phyloP scores from a whole-genome alignment of 2,113 vertebrate genomes.

The Herpailurus yagouaroundi region DNA sequence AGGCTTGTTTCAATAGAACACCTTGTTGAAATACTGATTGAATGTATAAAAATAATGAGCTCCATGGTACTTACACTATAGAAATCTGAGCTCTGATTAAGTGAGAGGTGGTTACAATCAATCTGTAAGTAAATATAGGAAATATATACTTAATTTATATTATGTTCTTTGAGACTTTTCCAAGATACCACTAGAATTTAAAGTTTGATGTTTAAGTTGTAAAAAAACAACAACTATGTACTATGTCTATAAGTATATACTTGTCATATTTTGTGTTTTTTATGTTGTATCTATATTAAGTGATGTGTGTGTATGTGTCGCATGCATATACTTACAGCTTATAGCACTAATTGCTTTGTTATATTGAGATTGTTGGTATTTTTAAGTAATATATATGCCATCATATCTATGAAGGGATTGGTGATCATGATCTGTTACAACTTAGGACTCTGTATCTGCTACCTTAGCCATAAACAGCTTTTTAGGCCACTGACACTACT shows the following conservation, averaged over 20 bases:
- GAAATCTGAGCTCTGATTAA: neutral
- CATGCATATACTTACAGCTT: neutral
- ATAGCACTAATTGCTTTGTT: neutral
- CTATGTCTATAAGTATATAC: neutral
- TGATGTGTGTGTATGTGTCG: neutral
- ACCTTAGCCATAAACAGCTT: neutral
- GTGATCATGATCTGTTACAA: neutral
- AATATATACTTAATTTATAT: neutral
- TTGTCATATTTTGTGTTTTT: neutral
- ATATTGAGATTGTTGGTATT: neutral
- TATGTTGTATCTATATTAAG: neutral
- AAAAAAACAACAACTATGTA: neutral
- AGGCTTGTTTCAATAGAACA: neutral
- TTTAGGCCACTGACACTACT: neutral
- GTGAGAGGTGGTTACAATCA: neutral
- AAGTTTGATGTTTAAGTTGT: neutral
- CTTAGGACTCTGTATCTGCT: neutral
- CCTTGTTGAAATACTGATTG: conserved; percentile 12
- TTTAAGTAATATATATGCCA: neutral
- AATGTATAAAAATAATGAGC: neutral
- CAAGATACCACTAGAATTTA: neutral
- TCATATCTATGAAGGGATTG: neutral
- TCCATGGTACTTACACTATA: neutral
- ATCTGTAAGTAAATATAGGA: neutral
- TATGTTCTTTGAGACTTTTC: neutral